These are phyloP conservation scores for Panthera uncia DNA, from an alignment of 2,113 vertebrate species.

Conservation along the genomic window DNA sequence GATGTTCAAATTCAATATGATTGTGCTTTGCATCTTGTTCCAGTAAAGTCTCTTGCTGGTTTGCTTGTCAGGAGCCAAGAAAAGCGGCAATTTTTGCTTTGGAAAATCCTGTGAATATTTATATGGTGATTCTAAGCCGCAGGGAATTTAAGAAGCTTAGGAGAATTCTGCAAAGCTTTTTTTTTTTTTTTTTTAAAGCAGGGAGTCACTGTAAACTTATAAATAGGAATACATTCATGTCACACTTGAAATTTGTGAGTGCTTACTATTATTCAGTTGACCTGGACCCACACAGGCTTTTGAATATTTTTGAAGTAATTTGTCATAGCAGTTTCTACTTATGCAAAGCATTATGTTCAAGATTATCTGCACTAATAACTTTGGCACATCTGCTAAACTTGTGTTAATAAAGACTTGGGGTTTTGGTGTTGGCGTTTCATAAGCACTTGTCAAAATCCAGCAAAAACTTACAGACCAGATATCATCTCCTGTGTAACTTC, in stretches of 20 bases:
- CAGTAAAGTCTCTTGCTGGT: conserved; percentile 65
- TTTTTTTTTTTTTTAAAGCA: conserved; percentile 74
- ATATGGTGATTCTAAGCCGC: conserved; percentile 74
- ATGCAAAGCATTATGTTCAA: neutral
- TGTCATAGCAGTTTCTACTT: conserved; percentile 16
- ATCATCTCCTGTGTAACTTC: neutral
- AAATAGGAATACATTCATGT: conserved; percentile 49
- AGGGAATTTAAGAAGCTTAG: conserved; percentile 82
- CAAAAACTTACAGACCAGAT: neutral
- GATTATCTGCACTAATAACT: neutral
- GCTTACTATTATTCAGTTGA: neutral
- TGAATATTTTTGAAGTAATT: conserved; percentile 30
- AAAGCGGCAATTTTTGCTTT: conserved; percentile 75
- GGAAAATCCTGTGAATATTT: conserved; percentile 82
- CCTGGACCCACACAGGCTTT: neutral
- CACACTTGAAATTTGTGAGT: conserved; percentile 16
- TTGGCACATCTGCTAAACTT: neutral
- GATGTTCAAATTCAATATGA: conserved; percentile 81
- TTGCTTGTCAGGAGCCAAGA: conserved; percentile 69
- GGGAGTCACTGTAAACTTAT: conserved; percentile 35
- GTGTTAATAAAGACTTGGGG: neutral
- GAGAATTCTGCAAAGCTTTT: conserved; percentile 75
- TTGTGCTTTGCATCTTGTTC: conserved; percentile 71
- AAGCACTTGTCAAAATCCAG: conserved; percentile 4
- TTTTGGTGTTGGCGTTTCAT: conserved; percentile 17